Conservation (phyloP, 1,140 invertebrate genomes). For the Anthonomus grandis region DNA sequence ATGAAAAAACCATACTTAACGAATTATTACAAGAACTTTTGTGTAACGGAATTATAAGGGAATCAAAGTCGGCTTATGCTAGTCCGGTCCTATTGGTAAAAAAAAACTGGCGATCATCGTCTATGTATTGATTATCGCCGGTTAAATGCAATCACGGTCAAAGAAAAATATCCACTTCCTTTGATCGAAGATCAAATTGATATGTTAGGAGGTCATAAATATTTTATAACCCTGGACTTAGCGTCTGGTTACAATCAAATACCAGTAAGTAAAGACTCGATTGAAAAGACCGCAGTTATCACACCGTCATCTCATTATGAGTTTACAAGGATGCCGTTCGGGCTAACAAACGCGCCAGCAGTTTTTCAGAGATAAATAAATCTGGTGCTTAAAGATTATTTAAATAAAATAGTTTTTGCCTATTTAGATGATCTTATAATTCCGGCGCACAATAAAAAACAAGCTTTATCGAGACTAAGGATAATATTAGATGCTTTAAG, state of each 20-base stretch:
- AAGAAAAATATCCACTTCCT: conserved; percentile 30
- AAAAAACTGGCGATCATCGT: conserved; percentile 33
- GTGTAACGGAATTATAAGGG: conserved; percentile 21
- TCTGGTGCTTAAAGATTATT: conserved; percentile 8
- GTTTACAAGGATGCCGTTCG: conserved; percentile 48
- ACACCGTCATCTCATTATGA: conserved; percentile 48
- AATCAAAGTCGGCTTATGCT: conserved; percentile 34
- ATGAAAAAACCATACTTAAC: background rate
- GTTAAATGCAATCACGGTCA: conserved; percentile 31
- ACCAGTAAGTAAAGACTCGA: conserved; percentile 36
- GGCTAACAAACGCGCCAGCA: conserved; percentile 46
- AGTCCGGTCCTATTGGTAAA: conserved; percentile 37
- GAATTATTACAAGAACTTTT: conserved; percentile 10
- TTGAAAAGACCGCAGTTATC: conserved; percentile 45
- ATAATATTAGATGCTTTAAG: no score
- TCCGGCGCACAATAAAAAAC: background rate
- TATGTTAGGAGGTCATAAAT: conserved; percentile 21
- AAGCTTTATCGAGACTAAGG: conserved; percentile 25
- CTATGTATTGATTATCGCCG: conserved; percentile 37
- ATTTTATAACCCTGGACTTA: conserved; percentile 36
- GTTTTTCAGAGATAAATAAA: conserved; percentile 20
- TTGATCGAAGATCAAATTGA: conserved; percentile 40
- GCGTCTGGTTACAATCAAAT: conserved; percentile 33
- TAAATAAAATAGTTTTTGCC: background rate
- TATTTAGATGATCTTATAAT: conserved; percentile 19